Evolutionary conservation across 2,888 invertebrate species (phyloP), one percentile per base, ranked within the genome.

Genomic region (Hybos culiciformis): DNA sequence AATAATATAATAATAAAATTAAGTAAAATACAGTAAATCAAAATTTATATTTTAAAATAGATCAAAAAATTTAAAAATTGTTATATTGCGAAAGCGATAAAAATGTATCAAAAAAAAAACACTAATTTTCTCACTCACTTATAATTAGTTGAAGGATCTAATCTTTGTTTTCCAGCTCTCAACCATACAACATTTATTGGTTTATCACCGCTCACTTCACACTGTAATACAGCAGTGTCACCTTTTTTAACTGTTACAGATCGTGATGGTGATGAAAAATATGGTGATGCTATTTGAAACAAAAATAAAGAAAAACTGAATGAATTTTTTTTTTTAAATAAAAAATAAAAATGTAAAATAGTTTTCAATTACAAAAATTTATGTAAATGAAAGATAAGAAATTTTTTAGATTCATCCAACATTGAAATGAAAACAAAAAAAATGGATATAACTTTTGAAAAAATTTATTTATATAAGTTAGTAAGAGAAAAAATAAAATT

Each of bases 141-240:
- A 65, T 80, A 80, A 66, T 81, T 80, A 46, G 78, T 78, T 33
- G 79, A 77, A 23, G 80, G 78, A 62, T 77, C 79, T 46, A 80
- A 62, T 54, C 79, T 78, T 43, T 71, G 72, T 62, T 78, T 80
- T 50, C 79, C 79, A 47, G 77, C 76, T 53, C 75, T 72, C 56
- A 80, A 70, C 85, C 85, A 85, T 43, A 76, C 72, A 41, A 84
- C 77, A 53, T 76, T 82, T 54, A 85, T 76, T 41, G 84, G 84
- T 57, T 80, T 80, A 63, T 85, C 84, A 5, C 84, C 85, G 54
- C 79, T 78, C 4, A 84, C 83, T 57, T 80, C 76, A 60, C 84
- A 85, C 54, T 78, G 77, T 53, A 85, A 64, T 37, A 76, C 72
- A 12, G 82, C 80, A 5, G 78, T 78, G 56, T 82, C 80, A 12